Evolutionary conservation across 1,140 invertebrate species (phyloP).

Genomic region (Ridgeia piscesae): DNA sequence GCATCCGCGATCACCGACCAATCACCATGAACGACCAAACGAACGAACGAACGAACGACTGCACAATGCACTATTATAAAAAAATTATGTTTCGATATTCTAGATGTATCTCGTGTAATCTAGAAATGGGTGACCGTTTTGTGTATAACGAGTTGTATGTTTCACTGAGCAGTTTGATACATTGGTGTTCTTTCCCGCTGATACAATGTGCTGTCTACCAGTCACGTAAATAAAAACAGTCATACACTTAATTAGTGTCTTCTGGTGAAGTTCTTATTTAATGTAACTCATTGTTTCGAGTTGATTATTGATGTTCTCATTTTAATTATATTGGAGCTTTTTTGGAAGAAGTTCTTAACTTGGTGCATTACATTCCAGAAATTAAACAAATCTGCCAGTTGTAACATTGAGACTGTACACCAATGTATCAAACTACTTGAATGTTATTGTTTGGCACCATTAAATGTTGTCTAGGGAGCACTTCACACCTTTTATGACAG

Average conservation of each 20-base stretch:
- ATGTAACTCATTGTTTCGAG: background rate
- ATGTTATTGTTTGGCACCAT: background rate
- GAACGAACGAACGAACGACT: background rate
- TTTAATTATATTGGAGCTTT: background rate
- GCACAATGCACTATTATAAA: background rate
- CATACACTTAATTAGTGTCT: background rate
- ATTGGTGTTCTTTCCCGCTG: no score
- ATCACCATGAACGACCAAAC: background rate
- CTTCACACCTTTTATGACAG: background rate
- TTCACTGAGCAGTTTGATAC: background rate
- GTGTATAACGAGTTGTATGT: background rate
- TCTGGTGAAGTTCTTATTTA: background rate
- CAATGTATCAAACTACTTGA: background rate
- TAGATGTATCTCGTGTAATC: background rate
- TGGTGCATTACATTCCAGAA: background rate
- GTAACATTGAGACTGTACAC: background rate
- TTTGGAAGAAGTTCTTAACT: background rate
- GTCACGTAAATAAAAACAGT: background rate
- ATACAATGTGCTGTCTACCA: no score
- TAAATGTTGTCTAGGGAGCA: background rate
- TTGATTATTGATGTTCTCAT: background rate
- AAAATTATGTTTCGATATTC: background rate
- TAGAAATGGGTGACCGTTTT: background rate
- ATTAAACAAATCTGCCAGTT: background rate
- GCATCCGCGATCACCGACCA: background rate